Percentiles rank a stretch among this genome's conserved stretches.
Evolutionary conservation across 2,888 invertebrate species (phyloP).

Genomic region (Sinodicranocentrus sp.): DNA sequence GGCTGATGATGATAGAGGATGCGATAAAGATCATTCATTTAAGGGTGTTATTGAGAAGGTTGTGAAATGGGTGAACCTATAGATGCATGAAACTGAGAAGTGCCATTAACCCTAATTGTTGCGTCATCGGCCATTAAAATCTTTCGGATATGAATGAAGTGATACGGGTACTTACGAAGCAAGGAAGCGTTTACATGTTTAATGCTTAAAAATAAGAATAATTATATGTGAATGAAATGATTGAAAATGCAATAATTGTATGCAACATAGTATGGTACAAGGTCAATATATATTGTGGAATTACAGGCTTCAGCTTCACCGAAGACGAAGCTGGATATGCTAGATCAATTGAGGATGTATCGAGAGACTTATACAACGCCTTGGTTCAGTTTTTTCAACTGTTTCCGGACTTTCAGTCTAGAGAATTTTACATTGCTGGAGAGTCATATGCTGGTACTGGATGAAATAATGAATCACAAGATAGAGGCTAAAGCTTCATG

Average conservation of each 20-base stretch:
- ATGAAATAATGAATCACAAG: conserved; percentile 77
- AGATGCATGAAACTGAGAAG: conserved; percentile 3
- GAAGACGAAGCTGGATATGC: conserved; percentile 87
- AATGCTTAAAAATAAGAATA: too few relatives aligned
- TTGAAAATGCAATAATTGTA: too few relatives aligned
- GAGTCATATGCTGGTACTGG: conserved; percentile 90
- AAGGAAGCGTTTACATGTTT: too few relatives aligned
- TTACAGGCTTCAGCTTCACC: conserved; percentile 90
- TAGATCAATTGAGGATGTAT: conserved; percentile 88
- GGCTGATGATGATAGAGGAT: too few relatives aligned
- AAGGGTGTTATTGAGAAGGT: too few relatives aligned
- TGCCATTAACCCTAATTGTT: conserved; percentile 14
- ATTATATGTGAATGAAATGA: too few relatives aligned
- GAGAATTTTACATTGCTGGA: conserved; percentile 92
- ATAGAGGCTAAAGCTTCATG: not conserved
- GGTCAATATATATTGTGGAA: too few relatives aligned
- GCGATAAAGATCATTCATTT: not conserved
- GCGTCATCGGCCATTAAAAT: not conserved
- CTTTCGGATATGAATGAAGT: not conserved
- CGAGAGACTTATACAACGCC: conserved; percentile 87
- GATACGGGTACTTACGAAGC: not conserved
- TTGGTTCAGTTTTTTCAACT: conserved; percentile 89
- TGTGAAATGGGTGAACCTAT: too few relatives aligned
- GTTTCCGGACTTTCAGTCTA: conserved; percentile 86
- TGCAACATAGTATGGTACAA: too few relatives aligned